Conservation (phyloP, 2,888 invertebrate species). For the Andrena minutula region DNA sequence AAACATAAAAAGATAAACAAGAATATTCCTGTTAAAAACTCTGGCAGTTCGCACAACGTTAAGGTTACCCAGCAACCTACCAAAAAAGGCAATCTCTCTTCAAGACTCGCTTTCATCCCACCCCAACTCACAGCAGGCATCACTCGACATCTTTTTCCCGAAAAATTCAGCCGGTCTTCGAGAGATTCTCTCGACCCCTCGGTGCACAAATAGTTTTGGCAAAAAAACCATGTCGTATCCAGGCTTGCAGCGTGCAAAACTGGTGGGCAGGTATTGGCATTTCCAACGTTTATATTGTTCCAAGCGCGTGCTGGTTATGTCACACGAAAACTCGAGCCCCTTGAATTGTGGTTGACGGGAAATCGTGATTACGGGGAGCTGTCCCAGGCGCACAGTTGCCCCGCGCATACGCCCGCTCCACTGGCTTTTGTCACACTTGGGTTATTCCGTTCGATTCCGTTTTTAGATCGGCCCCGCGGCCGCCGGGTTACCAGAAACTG, state of each 20-base stretch:
- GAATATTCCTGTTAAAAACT: too few species aligned
- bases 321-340: constrained; percentile 2
- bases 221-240: neutral
- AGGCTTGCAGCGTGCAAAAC: neutral
- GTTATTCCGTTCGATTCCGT: constrained; percentile 42
- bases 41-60: too few species aligned
- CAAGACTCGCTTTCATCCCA: too few species aligned
- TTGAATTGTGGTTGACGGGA: constrained; percentile 13
- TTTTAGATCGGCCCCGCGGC: constrained; percentile 27
- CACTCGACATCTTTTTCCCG: too few species aligned
- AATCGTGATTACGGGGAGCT: constrained; percentile 7
- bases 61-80: too few species aligned
- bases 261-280: constrained; percentile 4
- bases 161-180: too few species aligned
- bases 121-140: too few species aligned
- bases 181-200: too few species aligned
- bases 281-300: constrained; percentile 4
- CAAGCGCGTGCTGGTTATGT: constrained; percentile 8
- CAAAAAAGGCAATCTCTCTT: too few species aligned
- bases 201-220: neutral
- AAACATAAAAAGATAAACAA: too few species aligned
- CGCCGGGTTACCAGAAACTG: constrained; percentile 54
- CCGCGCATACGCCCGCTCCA: neutral
- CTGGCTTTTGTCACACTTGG: constrained; percentile 36
- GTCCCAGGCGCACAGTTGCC: neutral